These are phyloP conservation scores for Bombus waltoni DNA, from an alignment of 1,140 invertebrate species.

Conservation along the genomic window DNA sequence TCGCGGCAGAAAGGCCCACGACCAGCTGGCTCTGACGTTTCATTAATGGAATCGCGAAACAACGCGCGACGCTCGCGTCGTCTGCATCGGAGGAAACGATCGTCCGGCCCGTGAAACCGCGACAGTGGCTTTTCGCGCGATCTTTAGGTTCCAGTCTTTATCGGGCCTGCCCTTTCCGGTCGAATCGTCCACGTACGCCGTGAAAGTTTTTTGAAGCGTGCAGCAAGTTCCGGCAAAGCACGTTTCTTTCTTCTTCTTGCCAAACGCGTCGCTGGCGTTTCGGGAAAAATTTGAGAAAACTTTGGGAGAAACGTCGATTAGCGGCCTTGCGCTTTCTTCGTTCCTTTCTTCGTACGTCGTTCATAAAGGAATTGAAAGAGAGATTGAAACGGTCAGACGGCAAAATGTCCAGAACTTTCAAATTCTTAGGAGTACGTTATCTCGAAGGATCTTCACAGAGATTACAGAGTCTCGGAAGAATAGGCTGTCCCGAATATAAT, in stretches of 20 bases:
- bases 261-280: too few relatives aligned
- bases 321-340: too few relatives aligned
- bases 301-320: too few relatives aligned
- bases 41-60: slow-evolving; percentile 38
- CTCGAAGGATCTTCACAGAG: too few relatives aligned
- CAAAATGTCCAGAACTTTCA: too few relatives aligned
- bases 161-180: not conserved
- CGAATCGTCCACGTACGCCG: not conserved
- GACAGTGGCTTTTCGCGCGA: not conserved
- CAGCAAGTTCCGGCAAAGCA: not conserved
- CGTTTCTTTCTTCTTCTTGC: not conserved
- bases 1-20: not conserved
- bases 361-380: too few relatives aligned
- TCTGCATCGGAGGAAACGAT: not conserved
- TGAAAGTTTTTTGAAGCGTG: not conserved
- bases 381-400: too few relatives aligned
- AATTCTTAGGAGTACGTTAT: too few relatives aligned
- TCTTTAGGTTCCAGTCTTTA: not conserved
- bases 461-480: too few relatives aligned
- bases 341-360: too few relatives aligned
- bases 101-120: not conserved
- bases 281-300: too few relatives aligned
- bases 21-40: slow-evolving; percentile 21
- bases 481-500: too few relatives aligned
- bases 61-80: not conserved